These are phyloP conservation scores for Pseudachorutes palmiensis DNA, from an alignment of 1,140 invertebrate species.

Conservation along the genomic window DNA sequence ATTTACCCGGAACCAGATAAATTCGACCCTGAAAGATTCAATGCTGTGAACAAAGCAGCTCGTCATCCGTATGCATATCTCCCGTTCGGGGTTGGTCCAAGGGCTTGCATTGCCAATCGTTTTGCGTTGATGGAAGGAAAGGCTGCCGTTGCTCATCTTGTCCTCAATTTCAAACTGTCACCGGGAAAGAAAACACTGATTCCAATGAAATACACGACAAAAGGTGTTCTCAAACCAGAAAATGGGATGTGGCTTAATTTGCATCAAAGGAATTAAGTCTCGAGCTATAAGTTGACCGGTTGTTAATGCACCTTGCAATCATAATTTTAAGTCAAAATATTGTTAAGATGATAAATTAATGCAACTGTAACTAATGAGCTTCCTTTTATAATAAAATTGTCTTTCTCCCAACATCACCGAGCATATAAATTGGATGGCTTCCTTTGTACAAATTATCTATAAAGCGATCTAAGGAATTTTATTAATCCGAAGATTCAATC, in stretches of 20 bases:
- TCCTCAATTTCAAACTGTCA: conserved; percentile 16
- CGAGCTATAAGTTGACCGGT: no score
- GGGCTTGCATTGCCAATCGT: conserved; percentile 42
- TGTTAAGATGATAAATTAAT: no score
- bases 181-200: conserved; percentile 19
- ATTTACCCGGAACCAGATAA: conserved; percentile 55
- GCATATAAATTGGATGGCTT: no score
- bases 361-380: no score
- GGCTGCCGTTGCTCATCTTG: conserved; percentile 9
- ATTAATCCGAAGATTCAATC: no score
- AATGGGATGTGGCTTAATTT: conserved; percentile 41
- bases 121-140: conserved; percentile 27
- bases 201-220: conserved; percentile 18
- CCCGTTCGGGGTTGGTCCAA: conserved; percentile 68
- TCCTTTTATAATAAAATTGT: no score
- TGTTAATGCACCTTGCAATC: no score
- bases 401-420: no score
- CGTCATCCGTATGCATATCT: conserved; percentile 54
- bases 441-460: no score
- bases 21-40: conserved; percentile 62
- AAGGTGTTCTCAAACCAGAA: conserved; percentile 41
- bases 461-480: no score
- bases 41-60: conserved; percentile 44
- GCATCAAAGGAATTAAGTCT: no score
- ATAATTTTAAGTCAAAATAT: no score